Evolutionary conservation across 2,113 vertebrate genomes (phyloP).

Genomic region (Python bivittatus): DNA sequence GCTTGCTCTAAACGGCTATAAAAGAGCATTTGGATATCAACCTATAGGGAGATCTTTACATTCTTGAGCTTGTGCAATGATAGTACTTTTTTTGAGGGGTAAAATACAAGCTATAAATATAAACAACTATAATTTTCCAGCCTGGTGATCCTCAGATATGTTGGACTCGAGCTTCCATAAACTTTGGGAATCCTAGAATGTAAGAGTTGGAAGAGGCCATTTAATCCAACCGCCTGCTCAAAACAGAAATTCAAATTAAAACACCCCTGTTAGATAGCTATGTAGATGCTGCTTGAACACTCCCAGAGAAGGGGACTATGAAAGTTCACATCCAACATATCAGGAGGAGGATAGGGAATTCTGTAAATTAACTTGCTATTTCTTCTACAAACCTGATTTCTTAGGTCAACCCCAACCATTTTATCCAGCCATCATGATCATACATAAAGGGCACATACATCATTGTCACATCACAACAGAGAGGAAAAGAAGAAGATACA

Average conservation of each 20-base stretch:
- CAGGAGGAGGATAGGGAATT: neutral
- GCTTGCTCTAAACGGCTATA: neutral
- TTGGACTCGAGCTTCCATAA: neutral
- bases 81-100: neutral
- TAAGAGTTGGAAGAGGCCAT: neutral
- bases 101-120: neutral
- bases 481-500: conserved; percentile 10
- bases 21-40: neutral
- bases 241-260: neutral
- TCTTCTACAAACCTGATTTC: neutral
- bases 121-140: neutral
- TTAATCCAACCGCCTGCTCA: neutral
- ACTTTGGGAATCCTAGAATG: neutral
- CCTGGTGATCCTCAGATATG: neutral
- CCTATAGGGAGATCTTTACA: neutral
- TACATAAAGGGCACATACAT: conserved; percentile 21
- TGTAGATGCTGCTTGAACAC: neutral
- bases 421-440: neutral
- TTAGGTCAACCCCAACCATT: neutral
- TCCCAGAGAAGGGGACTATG: neutral
- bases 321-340: neutral
- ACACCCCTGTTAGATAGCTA: neutral
- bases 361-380: neutral
- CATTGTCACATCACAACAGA: conserved; percentile 31
- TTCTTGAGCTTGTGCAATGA: neutral